Evolutionary conservation across 2,797 vertebrate species (phyloP).

Genomic region (Clarias laeviceps): DNA sequence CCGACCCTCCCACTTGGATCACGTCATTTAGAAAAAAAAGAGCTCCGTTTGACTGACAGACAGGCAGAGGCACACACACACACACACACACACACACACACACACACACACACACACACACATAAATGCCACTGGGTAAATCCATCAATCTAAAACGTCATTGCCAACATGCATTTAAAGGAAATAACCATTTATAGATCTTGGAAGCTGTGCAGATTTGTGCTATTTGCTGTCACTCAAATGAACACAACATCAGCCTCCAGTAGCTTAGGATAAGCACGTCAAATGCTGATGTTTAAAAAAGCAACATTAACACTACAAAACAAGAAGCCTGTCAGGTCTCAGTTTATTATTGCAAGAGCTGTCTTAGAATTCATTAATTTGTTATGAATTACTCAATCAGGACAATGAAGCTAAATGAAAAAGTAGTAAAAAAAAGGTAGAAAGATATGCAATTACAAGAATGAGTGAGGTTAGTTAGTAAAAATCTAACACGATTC

Average conservation of each 20-base stretch:
- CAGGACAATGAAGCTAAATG: too few relatives aligned
- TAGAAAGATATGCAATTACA: not conserved
- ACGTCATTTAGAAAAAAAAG: not conserved
- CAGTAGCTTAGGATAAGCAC: conserved; percentile 1
- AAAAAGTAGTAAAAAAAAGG: too few relatives aligned
- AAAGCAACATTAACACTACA: not conserved
- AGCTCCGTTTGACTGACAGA: not conserved
- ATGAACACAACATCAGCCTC: not conserved
- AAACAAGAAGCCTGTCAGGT: not conserved
- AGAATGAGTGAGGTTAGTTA: not conserved
- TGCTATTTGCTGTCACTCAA: conserved; percentile 2
- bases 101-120: not conserved
- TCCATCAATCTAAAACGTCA: not conserved
- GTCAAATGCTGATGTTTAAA: not conserved
- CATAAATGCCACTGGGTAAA: not conserved
- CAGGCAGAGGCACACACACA: not conserved
- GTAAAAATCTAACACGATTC: not conserved
- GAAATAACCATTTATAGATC: conserved; percentile 17
- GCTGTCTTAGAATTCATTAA: not conserved
- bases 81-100: conserved; percentile 3
- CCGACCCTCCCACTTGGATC: conserved; percentile 4
- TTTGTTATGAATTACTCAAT: not conserved
- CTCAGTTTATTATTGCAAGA: not conserved
- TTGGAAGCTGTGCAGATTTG: conserved; percentile 2
- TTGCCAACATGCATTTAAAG: conserved; percentile 9